A percentile compares a stretch with the other conserved stretches of the same genome.
These are phyloP conservation scores for Ceyx cyanopectus DNA, from an alignment of 2,113 vertebrate species.

Conservation along the genomic window DNA sequence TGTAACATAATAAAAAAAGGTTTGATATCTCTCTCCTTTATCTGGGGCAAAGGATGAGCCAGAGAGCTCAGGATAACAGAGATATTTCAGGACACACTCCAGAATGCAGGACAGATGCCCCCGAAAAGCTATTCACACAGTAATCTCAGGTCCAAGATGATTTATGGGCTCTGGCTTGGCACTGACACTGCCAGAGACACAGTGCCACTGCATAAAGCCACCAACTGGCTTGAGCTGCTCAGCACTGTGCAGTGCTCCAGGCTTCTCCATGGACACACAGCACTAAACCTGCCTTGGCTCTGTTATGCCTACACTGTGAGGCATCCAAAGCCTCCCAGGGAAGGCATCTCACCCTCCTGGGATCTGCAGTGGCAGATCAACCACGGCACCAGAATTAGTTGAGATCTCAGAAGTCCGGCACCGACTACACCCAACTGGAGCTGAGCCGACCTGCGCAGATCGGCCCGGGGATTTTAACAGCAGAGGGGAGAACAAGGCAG, in stretches of 20 bases:
- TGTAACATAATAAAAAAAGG: background rate
- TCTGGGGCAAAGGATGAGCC: background rate
- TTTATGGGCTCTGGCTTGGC: background rate
- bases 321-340: background rate
- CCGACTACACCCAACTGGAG: background rate
- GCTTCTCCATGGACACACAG: rapidly evolving
- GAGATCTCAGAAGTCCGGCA: background rate
- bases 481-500: background rate
- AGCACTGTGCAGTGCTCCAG: background rate
- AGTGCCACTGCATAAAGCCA: background rate
- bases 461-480: background rate
- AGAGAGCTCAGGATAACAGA: background rate
- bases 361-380: background rate
- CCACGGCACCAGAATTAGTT: background rate
- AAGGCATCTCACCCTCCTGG: background rate
- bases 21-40: background rate
- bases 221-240: background rate
- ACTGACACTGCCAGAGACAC: background rate
- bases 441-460: rapidly evolving
- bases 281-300: background rate
- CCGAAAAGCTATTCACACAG: background rate
- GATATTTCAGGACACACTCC: background rate
- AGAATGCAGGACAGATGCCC: background rate
- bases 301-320: rapidly evolving
- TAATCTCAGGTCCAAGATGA: background rate